Conservation (phyloP, 2,113 vertebrate genomes). For the Dasyprocta punctata region DNA sequence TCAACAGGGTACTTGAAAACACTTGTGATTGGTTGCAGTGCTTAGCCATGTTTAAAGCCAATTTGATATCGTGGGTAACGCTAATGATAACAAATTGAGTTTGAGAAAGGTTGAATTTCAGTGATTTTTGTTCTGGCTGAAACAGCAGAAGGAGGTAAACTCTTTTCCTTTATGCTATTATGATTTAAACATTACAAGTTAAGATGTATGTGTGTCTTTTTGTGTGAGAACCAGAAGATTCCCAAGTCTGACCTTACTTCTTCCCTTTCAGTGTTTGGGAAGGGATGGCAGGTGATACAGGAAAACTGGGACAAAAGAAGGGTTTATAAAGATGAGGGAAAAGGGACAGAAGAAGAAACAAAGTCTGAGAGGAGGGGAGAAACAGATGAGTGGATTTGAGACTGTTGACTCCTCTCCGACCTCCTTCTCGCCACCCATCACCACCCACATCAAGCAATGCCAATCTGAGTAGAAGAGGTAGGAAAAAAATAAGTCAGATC, state of each 20-base stretch:
- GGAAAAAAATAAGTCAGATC: neutral
- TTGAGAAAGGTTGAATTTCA: constrained; percentile 53
- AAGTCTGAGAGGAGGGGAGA: neutral
- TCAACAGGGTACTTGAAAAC: constrained; percentile 55
- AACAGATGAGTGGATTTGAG: neutral
- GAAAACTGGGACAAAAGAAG: neutral
- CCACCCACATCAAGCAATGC: neutral
- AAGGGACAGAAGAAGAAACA: neutral
- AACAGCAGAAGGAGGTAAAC: constrained; percentile 22
- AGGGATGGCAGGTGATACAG: neutral
- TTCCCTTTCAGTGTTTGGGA: neutral
- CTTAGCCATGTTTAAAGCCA: constrained; percentile 45
- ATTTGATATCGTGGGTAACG: constrained; percentile 21
- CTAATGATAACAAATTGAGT: constrained; percentile 45
- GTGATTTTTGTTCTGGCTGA: constrained; percentile 46
- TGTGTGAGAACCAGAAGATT: neutral
- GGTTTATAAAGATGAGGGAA: neutral
- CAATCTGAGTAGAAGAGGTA: neutral
- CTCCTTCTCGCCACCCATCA: neutral
- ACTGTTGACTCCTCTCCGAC: neutral
- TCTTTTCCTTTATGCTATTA: neutral
- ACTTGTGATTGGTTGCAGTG: neutral
- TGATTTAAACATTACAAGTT: constrained; percentile 15
- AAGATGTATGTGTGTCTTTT: neutral
- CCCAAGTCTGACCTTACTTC: neutral